These are phyloP conservation scores for Leptatherina wallacei DNA, from an alignment of 2,797 vertebrate genomes.

Conservation along the genomic window DNA sequence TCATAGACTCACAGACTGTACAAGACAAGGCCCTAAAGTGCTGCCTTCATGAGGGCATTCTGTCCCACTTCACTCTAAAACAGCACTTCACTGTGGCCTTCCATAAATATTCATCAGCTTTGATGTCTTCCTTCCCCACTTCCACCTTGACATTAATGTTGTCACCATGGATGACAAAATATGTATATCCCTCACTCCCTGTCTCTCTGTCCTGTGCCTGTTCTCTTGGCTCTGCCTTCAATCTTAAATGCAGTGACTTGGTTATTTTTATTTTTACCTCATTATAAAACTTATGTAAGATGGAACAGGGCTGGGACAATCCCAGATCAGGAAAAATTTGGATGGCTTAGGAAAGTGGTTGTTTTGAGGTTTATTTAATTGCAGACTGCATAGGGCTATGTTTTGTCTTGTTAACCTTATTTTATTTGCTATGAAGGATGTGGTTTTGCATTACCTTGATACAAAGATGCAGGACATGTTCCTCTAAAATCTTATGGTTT, in stretches of 20 bases:
- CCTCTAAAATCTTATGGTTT: neutral
- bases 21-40: slow-evolving; percentile 77
- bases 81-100: slow-evolving; percentile 76
- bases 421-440: neutral
- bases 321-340: neutral
- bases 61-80: slow-evolving; percentile 77
- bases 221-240: slow-evolving; percentile 40
- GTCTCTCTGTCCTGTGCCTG: slow-evolving; percentile 27
- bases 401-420: neutral
- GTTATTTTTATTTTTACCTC: slow-evolving; percentile 56
- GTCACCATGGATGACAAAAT: slow-evolving; percentile 72
- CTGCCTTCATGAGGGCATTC: slow-evolving; percentile 76
- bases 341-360: neutral
- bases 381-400: neutral
- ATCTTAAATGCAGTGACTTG: slow-evolving; percentile 57
- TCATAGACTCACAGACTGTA: slow-evolving; percentile 70
- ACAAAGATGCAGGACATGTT: neutral
- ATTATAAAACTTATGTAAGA: slow-evolving; percentile 37
- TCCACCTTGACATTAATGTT: slow-evolving; percentile 80
- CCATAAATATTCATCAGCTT: slow-evolving; percentile 79
- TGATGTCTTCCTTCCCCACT: slow-evolving; percentile 71
- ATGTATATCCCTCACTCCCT: slow-evolving; percentile 55
- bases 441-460: neutral
- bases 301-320: slow-evolving; percentile 20
- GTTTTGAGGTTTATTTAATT: neutral